Evolutionary conservation across 2,888 invertebrate species (phyloP), one percentile per base, ranked within the genome.

Genomic region (Miltochrista miniata): DNA sequence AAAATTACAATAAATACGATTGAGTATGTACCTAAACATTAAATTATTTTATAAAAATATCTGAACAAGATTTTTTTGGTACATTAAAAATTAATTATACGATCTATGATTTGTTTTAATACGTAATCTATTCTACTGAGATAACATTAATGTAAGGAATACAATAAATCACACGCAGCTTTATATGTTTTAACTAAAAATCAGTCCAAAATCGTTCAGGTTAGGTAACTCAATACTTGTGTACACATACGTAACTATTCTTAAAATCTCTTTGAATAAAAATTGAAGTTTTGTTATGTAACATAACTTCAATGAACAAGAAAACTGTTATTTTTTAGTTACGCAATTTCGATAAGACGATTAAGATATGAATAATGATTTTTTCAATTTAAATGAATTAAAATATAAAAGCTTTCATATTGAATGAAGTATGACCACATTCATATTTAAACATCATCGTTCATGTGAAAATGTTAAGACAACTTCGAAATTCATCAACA

Each of bases 1-100:
- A n/a, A 38, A 38, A 36, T 12, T 44, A 63, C 61, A 68, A 72
- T 70, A 68, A 70, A 74, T 69, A 76, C 62, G 68, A 70, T 68
- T 67, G 63, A 62, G 61, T 68, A 64, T 59, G 11, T 31, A 31
- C 8, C 31, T 31, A 31, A 31, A 73, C 60, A 64, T 57, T 71
- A 70, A 68, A 67, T 71, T 73, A 69, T 69, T 70, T n/a, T 85
- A 85, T 72, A 85, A 86, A 85, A 86, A 86, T 86, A 86, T 76
- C 76, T 72, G 74, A 75, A 68, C 68, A 68, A 72, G 61, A 31
- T 31, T 85, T 83, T n/a, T 88, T 88, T 87, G 87, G 87, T 87
- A 84, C 65, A 68, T 76, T 75, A 76, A 75, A 57, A 73, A 63
- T 56, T 53, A 70, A 66, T 66, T 39, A 44, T 74, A 72, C 50